These are phyloP conservation scores for Sciaenops ocellatus DNA, from an alignment of 2,797 vertebrate species.

Conservation along the genomic window DNA sequence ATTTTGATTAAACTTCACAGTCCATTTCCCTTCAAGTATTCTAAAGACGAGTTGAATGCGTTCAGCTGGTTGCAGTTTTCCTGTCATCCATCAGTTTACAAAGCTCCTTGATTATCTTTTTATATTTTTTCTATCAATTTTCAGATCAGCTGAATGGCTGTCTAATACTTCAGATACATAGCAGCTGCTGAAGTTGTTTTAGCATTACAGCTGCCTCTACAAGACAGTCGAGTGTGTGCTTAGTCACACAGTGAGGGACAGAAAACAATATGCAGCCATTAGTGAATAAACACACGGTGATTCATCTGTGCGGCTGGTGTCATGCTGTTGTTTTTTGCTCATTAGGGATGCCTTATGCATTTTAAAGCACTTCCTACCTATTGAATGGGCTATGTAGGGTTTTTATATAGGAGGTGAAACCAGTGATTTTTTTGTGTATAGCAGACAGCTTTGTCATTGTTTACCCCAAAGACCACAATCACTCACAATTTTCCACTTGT, in stretches of 20 bases:
- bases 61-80: conserved; percentile 14
- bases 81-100: background rate
- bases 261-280: conserved; percentile 60
- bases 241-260: conserved; percentile 40
- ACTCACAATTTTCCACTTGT: background rate
- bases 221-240: conserved; percentile 33
- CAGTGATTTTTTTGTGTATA: background rate
- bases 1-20: conserved; percentile 7
- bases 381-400: conserved; percentile 28
- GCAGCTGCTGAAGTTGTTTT: conserved; percentile 29
- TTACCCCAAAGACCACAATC: background rate
- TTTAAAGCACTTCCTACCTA: conserved; percentile 45
- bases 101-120: conserved; percentile 14
- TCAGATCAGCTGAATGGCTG: conserved; percentile 9
- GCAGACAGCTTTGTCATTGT: background rate
- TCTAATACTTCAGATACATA: background rate
- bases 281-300: conserved; percentile 57
- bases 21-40: conserved; percentile 12
- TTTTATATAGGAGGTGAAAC: conserved; percentile 32
- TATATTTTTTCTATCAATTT: background rate
- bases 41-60: background rate
- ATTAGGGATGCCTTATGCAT: conserved; percentile 54
- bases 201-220: conserved; percentile 31
- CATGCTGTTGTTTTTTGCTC: conserved; percentile 52
- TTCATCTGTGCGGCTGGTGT: conserved; percentile 59